Base-by-base conservation (phyloP, 2,113 vertebrate species). In the Rhipidura dahli region DNA sequence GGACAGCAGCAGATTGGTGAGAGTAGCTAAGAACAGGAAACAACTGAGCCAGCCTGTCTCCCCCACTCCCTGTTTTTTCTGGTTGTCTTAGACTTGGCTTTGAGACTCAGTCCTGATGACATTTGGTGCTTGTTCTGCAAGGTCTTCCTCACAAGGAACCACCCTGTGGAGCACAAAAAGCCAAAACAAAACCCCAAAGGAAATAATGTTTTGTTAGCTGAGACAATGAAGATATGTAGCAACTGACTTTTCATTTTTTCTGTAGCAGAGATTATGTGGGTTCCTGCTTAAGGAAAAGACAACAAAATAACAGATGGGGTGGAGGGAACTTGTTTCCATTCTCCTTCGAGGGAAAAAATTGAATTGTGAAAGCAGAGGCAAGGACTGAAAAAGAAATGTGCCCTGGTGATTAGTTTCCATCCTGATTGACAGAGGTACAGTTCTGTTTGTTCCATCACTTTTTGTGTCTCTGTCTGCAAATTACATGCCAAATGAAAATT, bases 401-500 rank as follows among this genome's bases (percentile, higher is more conserved):
- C 68, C 23, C 11, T 47, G 30, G 51, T 78, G 80, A 63, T 86
- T 47, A 50, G 51, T 64, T 95, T 76, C 64, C 60, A 59, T 78
- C 44, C 60, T 81, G 68, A 56, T 59, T 90, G 64, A 89, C 51
- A 94, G 60, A 92, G 51, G 54, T 87, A 33, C 15, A 70, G 42
- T 84, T 93, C 45, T 73, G 59, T 92, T 94, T 80, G 27, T 82
- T 92, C 75, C 0, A 1, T 87, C 24, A 31, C 68, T 89, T 90
- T 66, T 80, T 92, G 63, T 88, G 33, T 49, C 37, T 90, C 66
- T 70, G 39, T 64, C 76, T 94, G 89, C 87, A 91, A 93, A 94
- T 95, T 95, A 75, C 44, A n/a, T 64, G 60, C 77, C 81, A 81
- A 87, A 79, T 66, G 80, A 94, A 91, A 97, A 94, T 94, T 91